phyloP scores from a whole-genome alignment of 2,113 vertebrate genomes.

The Pseudorhombus dupliciocellatus region DNA sequence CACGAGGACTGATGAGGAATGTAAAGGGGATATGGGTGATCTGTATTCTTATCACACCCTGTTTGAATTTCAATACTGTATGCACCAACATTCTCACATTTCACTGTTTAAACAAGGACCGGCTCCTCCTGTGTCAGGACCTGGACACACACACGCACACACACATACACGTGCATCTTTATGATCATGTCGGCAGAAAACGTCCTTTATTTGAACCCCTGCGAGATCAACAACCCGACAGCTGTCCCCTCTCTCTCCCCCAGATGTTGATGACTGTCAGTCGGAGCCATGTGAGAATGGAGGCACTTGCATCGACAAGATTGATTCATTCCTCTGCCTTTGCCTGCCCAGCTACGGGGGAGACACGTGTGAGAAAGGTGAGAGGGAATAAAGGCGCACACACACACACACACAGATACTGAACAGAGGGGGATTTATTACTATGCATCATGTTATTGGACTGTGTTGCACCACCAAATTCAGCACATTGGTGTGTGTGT shows the following conservation, averaged over 20 bases:
- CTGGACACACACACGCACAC: constrained; percentile 14
- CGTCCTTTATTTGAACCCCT: constrained; percentile 36
- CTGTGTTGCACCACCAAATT: neutral
- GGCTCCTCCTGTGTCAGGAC: constrained; percentile 25
- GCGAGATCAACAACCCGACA: constrained; percentile 35
- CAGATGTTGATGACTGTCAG: constrained; percentile 84
- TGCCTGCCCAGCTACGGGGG: constrained; percentile 95
- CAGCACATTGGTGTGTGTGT: neutral
- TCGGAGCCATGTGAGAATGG: constrained; percentile 91
- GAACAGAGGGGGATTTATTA: constrained; percentile 4
- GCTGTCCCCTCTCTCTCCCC: constrained; percentile 2
- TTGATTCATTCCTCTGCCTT: constrained; percentile 91
- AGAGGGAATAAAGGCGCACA: constrained; percentile 26
- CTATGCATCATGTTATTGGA: neutral
- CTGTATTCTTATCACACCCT: constrained; percentile 38
- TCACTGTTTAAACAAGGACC: constrained; percentile 32
- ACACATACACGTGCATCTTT: neutral
- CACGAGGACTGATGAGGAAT: constrained; percentile 35
- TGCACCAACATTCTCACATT: constrained; percentile 26
- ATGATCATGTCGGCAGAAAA: constrained; percentile 20
- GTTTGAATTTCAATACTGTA: constrained; percentile 46
- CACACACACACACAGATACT: constrained; percentile 4
- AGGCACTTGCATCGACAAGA: constrained; percentile 93
- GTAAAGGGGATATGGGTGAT: constrained; percentile 10
- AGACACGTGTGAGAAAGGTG: constrained; percentile 94